Evolutionary conservation across 2,888 invertebrate genomes (phyloP), one percentile per base, ranked within the genome.

Genomic region (Papilio protenor): DNA sequence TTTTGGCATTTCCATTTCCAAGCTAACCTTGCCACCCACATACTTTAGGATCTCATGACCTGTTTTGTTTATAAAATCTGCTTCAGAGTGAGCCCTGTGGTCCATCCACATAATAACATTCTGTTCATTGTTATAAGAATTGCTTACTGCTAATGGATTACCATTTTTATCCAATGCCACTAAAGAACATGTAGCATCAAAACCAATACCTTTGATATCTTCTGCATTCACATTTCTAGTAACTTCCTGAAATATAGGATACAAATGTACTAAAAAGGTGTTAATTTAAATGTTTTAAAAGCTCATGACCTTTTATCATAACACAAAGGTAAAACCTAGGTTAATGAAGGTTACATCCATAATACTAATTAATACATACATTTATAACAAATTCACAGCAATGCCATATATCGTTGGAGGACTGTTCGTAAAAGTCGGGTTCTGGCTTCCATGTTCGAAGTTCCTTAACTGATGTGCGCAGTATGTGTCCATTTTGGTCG

Each of bases 1-100:
- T 94, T 99, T 99, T 0, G 99, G 99, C 79, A 97, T 97, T 95
- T 99, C 96, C 99, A 99, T 99, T 95, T 99, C 99, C n/a, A 98
- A 94, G 0, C 99, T 99, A 10, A 99, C 97, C 92, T 96, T 97
- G 0, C 98, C 98, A 1, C 99, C 99, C 3, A 98, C 98, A 92
- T 97, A 98, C 84, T 97, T 96, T 0, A 99, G 95, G 23, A 98
- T 96, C 3, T 96, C 92, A 92, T 98, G 98, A 12, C 96, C 94
- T 0, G 96, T 96, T 71, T 94, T 92, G 88, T 99, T 99, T 61
- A 99, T 99, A 52, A 95, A 91, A 72, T 96, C 95, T 0, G 99
- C 97, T 94, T 99, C 98, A 66, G 95, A 92, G 45, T 95, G 95
- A 0, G 98, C 98, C 85, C 98, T 94, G 87, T 99, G 98, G 88